Base-by-base conservation (phyloP, 2,113 vertebrate genomes). In the Neolamprologus ventralis region DNA sequence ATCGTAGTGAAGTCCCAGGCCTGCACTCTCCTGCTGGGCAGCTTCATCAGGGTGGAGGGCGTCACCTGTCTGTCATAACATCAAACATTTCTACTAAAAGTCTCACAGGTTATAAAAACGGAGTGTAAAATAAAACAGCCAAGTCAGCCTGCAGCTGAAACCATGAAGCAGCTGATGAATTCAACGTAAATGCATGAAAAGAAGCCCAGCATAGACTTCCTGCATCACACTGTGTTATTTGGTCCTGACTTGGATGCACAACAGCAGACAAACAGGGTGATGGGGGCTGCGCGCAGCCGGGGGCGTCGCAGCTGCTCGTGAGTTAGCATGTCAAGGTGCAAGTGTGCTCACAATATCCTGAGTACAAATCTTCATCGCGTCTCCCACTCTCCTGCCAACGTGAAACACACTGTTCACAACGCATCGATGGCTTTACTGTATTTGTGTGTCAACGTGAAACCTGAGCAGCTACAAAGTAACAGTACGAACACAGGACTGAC, bases 281-380 rank as follows among this genome's bases (percentile, higher is more conserved):
- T 8, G 60, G 9, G 10, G 26, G 23, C 7, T 63, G 53, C 7
- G 5, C 1, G 11, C 47, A n/a, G 19, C 0, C 16, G 23, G 68
- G 28, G 49, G 26, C 65, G 33, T 26, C 4, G 3, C 7, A 9
- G 68, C 40, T 75, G 68, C 23, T 83, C 21, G 33, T 55, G 42
- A 45, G 33, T 31, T 17, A 23, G 57, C 63, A 45, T 75, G 71
- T 8, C 49, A 82, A 63, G 37, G 89, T 89, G 83, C 88, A 79
- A 2, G 87, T 71, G 81, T 84, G 89, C 81, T 84, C 45, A 58
- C 8, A 63, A 79, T 84, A 60, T 84, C 91, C 89, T 85, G 91
- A 90, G 87, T 54, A 71, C 16, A 73, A 2, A 60, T 19, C 17
- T 26, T n/a, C 7, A 19, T 26, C 47, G 31, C 21, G 55, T 55